These are phyloP conservation scores for Pseudoips prasinana DNA, from an alignment of 2,888 invertebrate genomes.

Conservation along the genomic window DNA sequence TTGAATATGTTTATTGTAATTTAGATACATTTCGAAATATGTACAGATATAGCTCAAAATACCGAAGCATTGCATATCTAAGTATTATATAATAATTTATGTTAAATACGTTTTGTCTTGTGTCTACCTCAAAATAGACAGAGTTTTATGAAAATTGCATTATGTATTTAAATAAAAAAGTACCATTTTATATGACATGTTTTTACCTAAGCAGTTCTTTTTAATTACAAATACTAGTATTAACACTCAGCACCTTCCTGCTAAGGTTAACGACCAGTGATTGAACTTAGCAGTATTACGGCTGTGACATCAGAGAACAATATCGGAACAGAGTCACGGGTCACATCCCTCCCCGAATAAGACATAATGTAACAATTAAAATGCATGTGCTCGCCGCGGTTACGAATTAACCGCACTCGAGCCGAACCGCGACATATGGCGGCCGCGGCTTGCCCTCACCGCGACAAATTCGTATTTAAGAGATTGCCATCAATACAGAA, in stretches of 20 bases:
- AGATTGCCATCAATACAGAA: constrained; percentile 68
- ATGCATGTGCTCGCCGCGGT: constrained; percentile 38
- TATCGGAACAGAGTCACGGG: constrained; percentile 19
- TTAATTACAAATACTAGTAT: constrained; percentile 1
- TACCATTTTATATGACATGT: no score
- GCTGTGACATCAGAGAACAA: constrained; percentile 14
- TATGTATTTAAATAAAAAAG: no score
- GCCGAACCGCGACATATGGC: constrained; percentile 66
- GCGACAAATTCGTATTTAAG: constrained; percentile 72
- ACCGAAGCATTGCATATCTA: no score
- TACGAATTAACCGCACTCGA: constrained; percentile 31
- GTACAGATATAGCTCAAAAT: no score
- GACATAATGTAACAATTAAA: constrained; percentile 59
- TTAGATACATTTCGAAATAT: no score
- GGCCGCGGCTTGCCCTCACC: constrained; percentile 31
- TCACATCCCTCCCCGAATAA: constrained; percentile 30
- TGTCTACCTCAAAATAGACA: no score
- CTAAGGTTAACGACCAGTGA: constrained; percentile 24
- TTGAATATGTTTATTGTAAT: no score
- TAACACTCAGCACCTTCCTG: neutral
- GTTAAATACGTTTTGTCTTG: no score
- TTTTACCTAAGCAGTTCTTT: neutral
- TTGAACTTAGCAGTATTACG: constrained; percentile 17
- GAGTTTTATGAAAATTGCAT: no score
- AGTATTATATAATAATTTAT: no score